phyloP scores from a whole-genome alignment of 1,140 invertebrate genomes.

The Drosophila albomicans region DNA sequence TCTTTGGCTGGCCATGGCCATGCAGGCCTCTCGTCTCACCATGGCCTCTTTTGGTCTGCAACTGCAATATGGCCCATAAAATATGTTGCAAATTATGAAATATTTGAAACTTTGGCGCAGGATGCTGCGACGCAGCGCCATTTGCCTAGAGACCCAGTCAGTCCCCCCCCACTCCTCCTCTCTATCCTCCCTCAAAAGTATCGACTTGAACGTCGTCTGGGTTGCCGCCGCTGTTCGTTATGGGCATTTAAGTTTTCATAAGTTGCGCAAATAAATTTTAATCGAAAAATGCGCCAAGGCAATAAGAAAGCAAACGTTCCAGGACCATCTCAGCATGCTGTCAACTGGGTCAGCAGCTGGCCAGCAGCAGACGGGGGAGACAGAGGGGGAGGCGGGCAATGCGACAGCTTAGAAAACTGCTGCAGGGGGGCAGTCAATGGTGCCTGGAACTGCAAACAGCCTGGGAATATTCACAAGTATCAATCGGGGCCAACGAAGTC shows the following conservation, averaged over 20 bases:
- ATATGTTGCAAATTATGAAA: constrained; percentile 82
- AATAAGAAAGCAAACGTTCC: constrained; percentile 53
- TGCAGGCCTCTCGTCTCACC: no score
- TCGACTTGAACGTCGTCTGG: neutral
- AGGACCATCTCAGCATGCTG: neutral
- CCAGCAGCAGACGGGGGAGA: no score
- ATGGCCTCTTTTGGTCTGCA: neutral
- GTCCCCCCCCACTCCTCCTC: neutral
- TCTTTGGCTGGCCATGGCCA: neutral
- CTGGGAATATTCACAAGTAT: constrained; percentile 25
- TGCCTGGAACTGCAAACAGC: constrained; percentile 37
- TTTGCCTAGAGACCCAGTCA: neutral
- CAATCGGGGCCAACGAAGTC: constrained; percentile 1
- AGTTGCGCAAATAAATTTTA: constrained; percentile 81
- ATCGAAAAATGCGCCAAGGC: constrained; percentile 79
- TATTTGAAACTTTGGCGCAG: constrained; percentile 74
- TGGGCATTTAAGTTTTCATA: constrained; percentile 81
- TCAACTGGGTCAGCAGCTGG: neutral
- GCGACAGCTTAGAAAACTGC: constrained; percentile 24
- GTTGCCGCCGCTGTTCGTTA: constrained; percentile 54
- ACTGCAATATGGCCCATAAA: constrained; percentile 73
- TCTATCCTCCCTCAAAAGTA: neutral
- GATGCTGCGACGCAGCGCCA: neutral
- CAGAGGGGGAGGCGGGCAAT: neutral
- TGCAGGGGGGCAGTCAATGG: constrained; percentile 26